Evolutionary conservation across 2,888 invertebrate species (phyloP).

Genomic region (Operophtera brumata): DNA sequence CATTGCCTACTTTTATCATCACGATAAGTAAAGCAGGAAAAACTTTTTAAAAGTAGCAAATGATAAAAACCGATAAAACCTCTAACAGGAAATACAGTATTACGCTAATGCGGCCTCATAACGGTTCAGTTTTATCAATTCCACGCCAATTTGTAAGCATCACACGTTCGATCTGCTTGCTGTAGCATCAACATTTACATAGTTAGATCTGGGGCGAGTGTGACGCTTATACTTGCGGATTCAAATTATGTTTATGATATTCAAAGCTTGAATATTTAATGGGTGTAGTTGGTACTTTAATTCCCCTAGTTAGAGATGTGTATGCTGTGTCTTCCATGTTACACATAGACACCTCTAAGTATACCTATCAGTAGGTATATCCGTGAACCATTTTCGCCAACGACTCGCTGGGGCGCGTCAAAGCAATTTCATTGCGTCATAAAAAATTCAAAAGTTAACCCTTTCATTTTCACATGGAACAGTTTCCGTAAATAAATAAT

Average conservation of each 20-base stretch:
- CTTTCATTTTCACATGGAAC: conserved; percentile 54
- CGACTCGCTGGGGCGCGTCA: conserved; percentile 32
- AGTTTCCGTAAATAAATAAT: conserved; percentile 56
- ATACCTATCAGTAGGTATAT: background rate
- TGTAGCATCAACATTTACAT: conserved; percentile 8
- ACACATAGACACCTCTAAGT: background rate
- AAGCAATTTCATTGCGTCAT: conserved; percentile 46
- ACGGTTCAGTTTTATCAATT: conserved; percentile 12
- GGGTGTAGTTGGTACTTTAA: background rate
- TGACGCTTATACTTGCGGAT: conserved; percentile 9
- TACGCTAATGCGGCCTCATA: background rate
- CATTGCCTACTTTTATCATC: background rate
- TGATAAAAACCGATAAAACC: background rate
- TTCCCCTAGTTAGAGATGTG: no score
- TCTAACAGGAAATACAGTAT: conserved; percentile 6
- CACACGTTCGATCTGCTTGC: conserved; percentile 13
- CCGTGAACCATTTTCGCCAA: conserved; percentile 21
- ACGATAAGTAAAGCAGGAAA: background rate
- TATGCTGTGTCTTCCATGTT: background rate
- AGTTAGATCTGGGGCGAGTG: conserved; percentile 9
- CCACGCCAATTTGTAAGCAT: background rate
- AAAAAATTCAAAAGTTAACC: conserved; percentile 50
- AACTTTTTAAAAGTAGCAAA: background rate
- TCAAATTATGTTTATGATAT: conserved; percentile 19
- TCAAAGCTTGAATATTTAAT: conserved; percentile 15